Percentiles rank a stretch among this genome's conserved stretches.
Conservation (phyloP, 1,140 invertebrate genomes). For the Heliconius melpomene region DNA sequence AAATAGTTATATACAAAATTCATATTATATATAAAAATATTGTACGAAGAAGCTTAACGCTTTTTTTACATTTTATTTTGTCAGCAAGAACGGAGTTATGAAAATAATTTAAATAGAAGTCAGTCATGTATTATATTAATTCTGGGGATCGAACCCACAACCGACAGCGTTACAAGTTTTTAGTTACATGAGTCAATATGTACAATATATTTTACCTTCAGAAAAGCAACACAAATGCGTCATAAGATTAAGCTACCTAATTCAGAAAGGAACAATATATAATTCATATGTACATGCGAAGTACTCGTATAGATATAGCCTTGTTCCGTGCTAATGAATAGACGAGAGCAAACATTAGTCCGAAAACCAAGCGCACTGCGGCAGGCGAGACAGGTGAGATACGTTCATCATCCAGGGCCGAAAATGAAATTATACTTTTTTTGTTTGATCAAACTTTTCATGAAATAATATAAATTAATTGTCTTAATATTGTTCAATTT, state of each 20-base stretch:
- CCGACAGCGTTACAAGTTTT: too few relatives aligned
- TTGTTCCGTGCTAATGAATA: conserved; percentile 1
- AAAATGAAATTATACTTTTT: not conserved
- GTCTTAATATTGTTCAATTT: too few relatives aligned
- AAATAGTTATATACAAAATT: too few relatives aligned
- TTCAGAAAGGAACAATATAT: not conserved
- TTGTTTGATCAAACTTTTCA: not conserved
- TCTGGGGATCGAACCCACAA: too few relatives aligned
- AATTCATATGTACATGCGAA: not conserved
- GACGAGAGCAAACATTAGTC: conserved; percentile 12
- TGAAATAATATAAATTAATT: not conserved
- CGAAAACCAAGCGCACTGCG: conserved; percentile 7
- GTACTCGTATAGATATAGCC: not conserved
- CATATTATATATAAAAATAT: too few relatives aligned
- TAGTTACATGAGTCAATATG: too few relatives aligned
- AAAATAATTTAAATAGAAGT: too few relatives aligned
- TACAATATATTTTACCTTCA: not conserved
- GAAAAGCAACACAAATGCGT: not conserved
- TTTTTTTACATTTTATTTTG: too few relatives aligned
- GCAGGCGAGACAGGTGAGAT: conserved; percentile 7
- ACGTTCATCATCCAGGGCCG: not conserved
- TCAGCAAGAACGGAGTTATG: too few relatives aligned
- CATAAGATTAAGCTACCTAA: not conserved
- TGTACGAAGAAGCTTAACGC: too few relatives aligned
- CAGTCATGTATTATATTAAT: too few relatives aligned